Conservation (phyloP, 2,888 invertebrate genomes). For the Liodrosophila aerea region DNA sequence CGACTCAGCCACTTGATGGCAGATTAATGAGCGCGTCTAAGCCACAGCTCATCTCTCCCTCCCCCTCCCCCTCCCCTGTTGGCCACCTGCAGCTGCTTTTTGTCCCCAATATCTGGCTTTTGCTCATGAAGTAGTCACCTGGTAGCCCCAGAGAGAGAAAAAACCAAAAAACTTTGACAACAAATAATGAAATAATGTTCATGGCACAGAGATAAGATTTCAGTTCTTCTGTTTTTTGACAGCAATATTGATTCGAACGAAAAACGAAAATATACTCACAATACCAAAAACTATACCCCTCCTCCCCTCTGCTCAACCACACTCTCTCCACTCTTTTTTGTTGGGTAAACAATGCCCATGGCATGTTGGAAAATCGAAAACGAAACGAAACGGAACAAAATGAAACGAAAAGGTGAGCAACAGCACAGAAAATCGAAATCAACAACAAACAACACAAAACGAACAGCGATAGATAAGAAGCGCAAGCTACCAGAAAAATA, state of each 20-base stretch:
- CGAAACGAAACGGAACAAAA: slow-evolving; percentile 35
- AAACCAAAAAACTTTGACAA: slow-evolving; percentile 67
- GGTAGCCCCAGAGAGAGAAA: slow-evolving; percentile 59
- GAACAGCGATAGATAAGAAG: slow-evolving; percentile 49
- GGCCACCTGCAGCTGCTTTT: slow-evolving; percentile 33
- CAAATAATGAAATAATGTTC: slow-evolving; percentile 78
- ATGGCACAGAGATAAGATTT: slow-evolving; percentile 69
- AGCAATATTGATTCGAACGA: slow-evolving; percentile 74
- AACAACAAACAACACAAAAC: slow-evolving; percentile 23
- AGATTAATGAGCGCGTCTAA: slow-evolving; percentile 48
- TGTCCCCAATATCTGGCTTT: slow-evolving; percentile 35
- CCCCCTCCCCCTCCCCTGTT: neutral
- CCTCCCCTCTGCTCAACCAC: slow-evolving; percentile 31
- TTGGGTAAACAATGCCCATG: slow-evolving; percentile 67
- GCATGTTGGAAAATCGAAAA: slow-evolving; percentile 45
- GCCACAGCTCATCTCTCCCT: neutral
- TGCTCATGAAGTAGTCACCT: slow-evolving; percentile 39
- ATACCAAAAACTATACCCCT: slow-evolving; percentile 19
- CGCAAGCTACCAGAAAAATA: slow-evolving; percentile 45
- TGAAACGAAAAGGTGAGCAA: slow-evolving; percentile 58
- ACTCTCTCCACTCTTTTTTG: slow-evolving; percentile 38
- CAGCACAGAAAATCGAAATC: slow-evolving; percentile 54
- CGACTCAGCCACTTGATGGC: slow-evolving; percentile 38
- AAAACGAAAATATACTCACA: slow-evolving; percentile 37
- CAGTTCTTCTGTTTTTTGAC: slow-evolving; percentile 59